Evolutionary conservation across 1,140 invertebrate species (phyloP), one percentile per base, ranked within the genome.

Genomic region (Harpegnathos saltator): DNA sequence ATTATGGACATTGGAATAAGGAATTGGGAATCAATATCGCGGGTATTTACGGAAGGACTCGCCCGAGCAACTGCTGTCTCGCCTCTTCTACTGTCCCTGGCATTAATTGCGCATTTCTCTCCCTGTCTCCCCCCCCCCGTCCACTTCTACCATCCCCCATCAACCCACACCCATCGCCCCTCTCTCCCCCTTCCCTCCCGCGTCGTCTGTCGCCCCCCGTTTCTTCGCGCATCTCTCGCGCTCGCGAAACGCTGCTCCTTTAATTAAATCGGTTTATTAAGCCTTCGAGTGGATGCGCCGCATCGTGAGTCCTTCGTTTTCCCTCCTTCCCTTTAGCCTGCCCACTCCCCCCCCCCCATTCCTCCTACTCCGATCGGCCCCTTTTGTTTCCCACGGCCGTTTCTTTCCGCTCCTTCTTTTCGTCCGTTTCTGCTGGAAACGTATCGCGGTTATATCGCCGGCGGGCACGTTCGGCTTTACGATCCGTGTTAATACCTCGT

Each of bases 241-340:
- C 80, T 63, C 77, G 82, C 83, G 78, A 90, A 89, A 74, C 85
- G 86, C 88, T 86, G 77, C 88, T 86, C 85, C 85, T 91, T 91
- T 91, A 91, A 91, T 91, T 91, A 91, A 91, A 91, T 91, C 90
- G 90, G 85, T 91, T 88, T 91, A 91, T 91, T 90, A 91, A 91
- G 86, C 81, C 83, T 87, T 90, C 84, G 84, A 91, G 77, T 82
- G 81, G 89, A 91, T 90, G 86, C 89, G 82, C 87, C 62, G 58
- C 69, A 72, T 84, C 82, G 82, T 63, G 77, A 69, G 71, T 85
- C 65, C 83, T 65, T 84, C 83, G 52, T 69, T 61, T 50, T 63
- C 81, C 26, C 54, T n/a, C 56, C 44, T n/a, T n/a, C n/a, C n/a
- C n/a, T n/a, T n/a, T n/a, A n/a, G n/a, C n/a, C n/a, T n/a, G n/a